phyloP scores from a whole-genome alignment of 2,888 invertebrate species.

The Dynastes hyllus region DNA sequence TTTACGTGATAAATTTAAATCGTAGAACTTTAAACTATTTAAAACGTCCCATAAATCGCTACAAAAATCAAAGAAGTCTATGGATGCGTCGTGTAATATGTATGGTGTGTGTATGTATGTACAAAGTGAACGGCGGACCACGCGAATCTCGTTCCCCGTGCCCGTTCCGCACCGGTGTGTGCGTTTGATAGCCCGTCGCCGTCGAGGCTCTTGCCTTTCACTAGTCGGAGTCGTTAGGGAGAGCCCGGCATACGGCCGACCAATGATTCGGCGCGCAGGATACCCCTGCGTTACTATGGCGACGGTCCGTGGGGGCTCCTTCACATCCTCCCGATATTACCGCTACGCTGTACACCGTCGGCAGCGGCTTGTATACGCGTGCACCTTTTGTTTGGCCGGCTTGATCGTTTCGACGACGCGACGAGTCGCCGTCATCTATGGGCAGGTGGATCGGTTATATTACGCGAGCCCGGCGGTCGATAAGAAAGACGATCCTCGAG shows the following conservation, averaged over 20 bases:
- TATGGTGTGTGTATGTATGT: background rate
- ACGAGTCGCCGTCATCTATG: slow-evolving; percentile 58
- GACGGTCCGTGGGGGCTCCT: slow-evolving; percentile 63
- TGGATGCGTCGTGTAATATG: slow-evolving; percentile 3
- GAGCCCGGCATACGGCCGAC: slow-evolving; percentile 53
- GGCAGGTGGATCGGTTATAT: slow-evolving; percentile 49
- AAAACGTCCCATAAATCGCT: background rate
- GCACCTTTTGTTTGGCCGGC: slow-evolving; percentile 58
- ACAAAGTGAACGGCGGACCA: slow-evolving; percentile 47
- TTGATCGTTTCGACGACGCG: slow-evolving; percentile 29
- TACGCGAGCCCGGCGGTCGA: slow-evolving; percentile 24
- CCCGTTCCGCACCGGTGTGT: slow-evolving; percentile 15
- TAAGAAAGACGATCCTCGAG: slow-evolving; percentile 23
- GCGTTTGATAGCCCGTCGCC: slow-evolving; percentile 20
- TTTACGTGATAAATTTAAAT: background rate
- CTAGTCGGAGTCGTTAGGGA: slow-evolving; percentile 50
- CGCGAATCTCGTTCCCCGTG: slow-evolving; percentile 50
- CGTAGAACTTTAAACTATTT: background rate
- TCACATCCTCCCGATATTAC: slow-evolving; percentile 59
- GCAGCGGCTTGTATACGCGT: slow-evolving; percentile 49
- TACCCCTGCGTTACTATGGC: slow-evolving; percentile 66
- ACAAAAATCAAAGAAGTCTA: background rate
- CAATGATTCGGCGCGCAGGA: slow-evolving; percentile 67
- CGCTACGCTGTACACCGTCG: background rate
- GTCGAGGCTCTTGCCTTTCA: slow-evolving; percentile 50